Percentiles rank a stretch among this genome's conserved stretches.
Evolutionary conservation across 1,140 invertebrate genomes (phyloP).

Genomic region (Homalodisca vitripennis): DNA sequence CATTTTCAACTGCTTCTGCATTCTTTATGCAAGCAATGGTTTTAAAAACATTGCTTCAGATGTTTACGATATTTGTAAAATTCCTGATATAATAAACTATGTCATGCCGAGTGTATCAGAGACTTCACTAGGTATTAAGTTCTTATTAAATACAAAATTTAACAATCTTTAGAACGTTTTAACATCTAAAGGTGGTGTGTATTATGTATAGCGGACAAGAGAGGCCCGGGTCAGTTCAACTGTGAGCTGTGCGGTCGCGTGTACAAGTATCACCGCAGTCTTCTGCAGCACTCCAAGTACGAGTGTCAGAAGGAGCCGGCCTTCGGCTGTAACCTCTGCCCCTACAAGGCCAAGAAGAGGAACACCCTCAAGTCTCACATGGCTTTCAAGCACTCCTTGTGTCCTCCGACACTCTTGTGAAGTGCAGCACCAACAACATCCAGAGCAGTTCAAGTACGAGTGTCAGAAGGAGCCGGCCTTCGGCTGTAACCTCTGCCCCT

Average conservation of each 20-base stretch:
- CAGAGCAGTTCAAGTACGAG: slow-evolving; percentile 64
- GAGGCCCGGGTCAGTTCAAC: slow-evolving; percentile 39
- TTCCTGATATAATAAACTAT: too few relatives aligned
- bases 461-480: slow-evolving; percentile 57
- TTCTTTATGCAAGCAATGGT: too few relatives aligned
- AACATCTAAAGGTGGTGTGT: too few relatives aligned
- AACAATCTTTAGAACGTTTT: too few relatives aligned
- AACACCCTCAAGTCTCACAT: slow-evolving; percentile 7
- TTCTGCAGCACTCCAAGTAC: slow-evolving; percentile 46
- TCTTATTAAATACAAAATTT: too few relatives aligned
- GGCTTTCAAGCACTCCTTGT: slow-evolving; percentile 35
- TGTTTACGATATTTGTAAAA: too few relatives aligned
- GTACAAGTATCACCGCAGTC: slow-evolving; percentile 34
- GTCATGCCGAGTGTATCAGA: too few relatives aligned
- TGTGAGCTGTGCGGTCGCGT: slow-evolving; percentile 24
- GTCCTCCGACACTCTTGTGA: too few relatives aligned
- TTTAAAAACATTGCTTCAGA: too few relatives aligned
- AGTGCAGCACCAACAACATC: too few relatives aligned
- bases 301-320: slow-evolving; percentile 49
- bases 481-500: slow-evolving; percentile 52
- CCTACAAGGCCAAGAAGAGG: not conserved
- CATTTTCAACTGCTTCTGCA: too few relatives aligned
- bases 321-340: slow-evolving; percentile 14
- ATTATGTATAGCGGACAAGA: slow-evolving; percentile 49
- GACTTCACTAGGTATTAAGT: too few relatives aligned